A percentile compares a stretch with the other conserved stretches of the same genome.
Evolutionary conservation across 2,888 invertebrate genomes (phyloP).

Genomic region (Euphydryas editha): DNA sequence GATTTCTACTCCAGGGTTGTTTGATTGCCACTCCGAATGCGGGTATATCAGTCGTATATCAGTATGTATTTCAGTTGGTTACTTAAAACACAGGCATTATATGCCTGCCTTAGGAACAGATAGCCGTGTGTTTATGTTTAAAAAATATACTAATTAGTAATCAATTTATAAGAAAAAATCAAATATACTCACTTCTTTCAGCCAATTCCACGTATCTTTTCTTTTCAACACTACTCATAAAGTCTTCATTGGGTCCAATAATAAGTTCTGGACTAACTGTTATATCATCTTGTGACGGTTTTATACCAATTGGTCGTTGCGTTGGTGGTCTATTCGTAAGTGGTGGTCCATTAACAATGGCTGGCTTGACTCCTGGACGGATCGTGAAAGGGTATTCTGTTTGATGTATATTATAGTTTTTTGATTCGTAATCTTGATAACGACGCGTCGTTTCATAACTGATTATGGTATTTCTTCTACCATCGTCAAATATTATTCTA

Average conservation of each 20-base stretch:
- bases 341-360: constrained; percentile 59
- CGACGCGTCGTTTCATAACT: constrained; percentile 35
- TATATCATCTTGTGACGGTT: constrained; percentile 38
- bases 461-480: constrained; percentile 27
- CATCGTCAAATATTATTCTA: too few relatives aligned
- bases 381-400: constrained; percentile 51
- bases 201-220: constrained; percentile 60
- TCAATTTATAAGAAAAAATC: too few relatives aligned
- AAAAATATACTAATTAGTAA: too few relatives aligned
- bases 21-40: too few relatives aligned
- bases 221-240: constrained; percentile 61
- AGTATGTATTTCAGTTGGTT: too few relatives aligned
- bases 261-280: constrained; percentile 53
- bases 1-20: too few relatives aligned
- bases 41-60: too few relatives aligned
- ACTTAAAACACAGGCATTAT: too few relatives aligned
- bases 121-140: too few relatives aligned
- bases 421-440: constrained; percentile 24
- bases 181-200: constrained; percentile 62
- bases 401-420: constrained; percentile 42
- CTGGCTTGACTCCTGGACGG: constrained; percentile 64
- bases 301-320: constrained; percentile 33
- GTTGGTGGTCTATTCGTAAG: constrained; percentile 64
- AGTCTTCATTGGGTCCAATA: constrained; percentile 66
- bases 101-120: too few relatives aligned